A percentile compares a stretch with the other conserved stretches of the same genome.
Conservation (phyloP, 2,113 vertebrate species). For the Eulacestoma nigropectus region DNA sequence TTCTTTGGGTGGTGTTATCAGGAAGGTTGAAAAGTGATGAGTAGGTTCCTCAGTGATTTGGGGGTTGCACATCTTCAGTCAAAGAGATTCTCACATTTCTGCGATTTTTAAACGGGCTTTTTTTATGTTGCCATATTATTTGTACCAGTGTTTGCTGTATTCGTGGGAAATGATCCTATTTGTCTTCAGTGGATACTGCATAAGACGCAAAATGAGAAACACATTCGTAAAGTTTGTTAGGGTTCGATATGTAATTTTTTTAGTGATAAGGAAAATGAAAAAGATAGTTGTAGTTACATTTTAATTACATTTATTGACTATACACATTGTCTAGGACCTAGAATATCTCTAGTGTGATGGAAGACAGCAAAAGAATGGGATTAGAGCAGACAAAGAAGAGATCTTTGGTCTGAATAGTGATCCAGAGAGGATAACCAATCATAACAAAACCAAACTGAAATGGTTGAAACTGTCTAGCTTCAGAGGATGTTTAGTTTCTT, state of each 20-base stretch:
- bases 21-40: not conserved
- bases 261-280: not conserved
- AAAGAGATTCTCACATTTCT: not conserved
- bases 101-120: not conserved
- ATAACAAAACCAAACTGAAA: not conserved
- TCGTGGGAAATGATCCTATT: not conserved
- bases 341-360: not conserved
- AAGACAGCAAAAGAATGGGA: slow-evolving; percentile 1
- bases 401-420: not conserved
- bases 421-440: not conserved
- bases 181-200: not conserved
- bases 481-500: slow-evolving; percentile 22
- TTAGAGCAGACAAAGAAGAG: not conserved
- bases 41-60: not conserved
- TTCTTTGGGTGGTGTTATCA: not conserved
- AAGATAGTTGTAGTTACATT: not conserved
- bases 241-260: not conserved
- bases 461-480: not conserved
- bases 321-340: not conserved
- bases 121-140: not conserved
- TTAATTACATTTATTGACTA: slow-evolving; percentile 10
- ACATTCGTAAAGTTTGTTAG: not conserved
- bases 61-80: not conserved
- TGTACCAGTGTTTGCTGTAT: not conserved
- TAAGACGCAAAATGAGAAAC: not conserved